Evolutionary conservation across 2,797 vertebrate species (phyloP).

Genomic region (Peromyscus eremicus): DNA sequence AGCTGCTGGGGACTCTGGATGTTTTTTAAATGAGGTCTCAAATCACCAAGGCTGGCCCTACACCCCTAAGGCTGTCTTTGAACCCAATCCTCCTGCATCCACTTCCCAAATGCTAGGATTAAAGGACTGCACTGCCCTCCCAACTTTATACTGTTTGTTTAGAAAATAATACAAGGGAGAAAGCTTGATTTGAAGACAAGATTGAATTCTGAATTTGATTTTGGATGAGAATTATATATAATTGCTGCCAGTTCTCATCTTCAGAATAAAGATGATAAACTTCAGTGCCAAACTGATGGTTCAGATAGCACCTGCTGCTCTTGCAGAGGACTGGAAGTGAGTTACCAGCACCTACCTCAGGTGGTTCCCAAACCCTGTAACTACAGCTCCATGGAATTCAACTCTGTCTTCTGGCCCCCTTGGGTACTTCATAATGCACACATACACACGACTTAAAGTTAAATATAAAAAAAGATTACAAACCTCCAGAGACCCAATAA

Average conservation of each 20-base stretch:
- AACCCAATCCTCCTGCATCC: neutral
- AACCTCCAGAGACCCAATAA: neutral
- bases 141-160: neutral
- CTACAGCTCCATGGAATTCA: neutral
- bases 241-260: neutral
- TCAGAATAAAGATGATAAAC: neutral
- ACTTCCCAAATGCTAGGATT: neutral
- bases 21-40: neutral
- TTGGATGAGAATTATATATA: neutral
- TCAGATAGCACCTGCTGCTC: neutral
- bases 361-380: neutral
- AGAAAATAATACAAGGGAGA: conserved; percentile 40
- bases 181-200: neutral
- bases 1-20: neutral
- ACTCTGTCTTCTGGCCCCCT: neutral
- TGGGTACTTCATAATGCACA: neutral
- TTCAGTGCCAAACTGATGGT: neutral
- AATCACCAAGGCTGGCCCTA: neutral
- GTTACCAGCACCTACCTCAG: neutral
- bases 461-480: neutral
- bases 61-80: neutral
- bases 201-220: conserved; percentile 8
- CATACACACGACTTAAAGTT: neutral
- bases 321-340: neutral
- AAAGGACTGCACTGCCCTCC: neutral